Conservation (phyloP, 2,888 invertebrate species). For the Linnaemya tessellans region DNA sequence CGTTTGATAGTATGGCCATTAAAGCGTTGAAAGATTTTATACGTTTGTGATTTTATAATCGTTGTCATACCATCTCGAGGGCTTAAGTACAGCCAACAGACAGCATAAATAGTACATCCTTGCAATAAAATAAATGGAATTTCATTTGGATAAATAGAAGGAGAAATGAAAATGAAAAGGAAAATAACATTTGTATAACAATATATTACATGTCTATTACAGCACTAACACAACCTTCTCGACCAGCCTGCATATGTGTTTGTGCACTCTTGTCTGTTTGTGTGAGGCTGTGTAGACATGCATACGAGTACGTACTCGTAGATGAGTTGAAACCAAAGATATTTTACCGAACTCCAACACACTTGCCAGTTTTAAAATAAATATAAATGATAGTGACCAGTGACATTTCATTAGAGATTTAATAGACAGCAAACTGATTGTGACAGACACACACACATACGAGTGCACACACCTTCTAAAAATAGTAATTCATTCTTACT, state of each 20-base stretch:
- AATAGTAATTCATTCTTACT: conserved; percentile 8
- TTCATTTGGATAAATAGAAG: conserved; percentile 2
- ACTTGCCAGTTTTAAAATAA: conserved; percentile 10
- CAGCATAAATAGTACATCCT: background rate
- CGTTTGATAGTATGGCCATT: conserved; percentile 32
- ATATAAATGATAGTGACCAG: conserved; percentile 45
- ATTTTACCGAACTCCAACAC: conserved; percentile 30
- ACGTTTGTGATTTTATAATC: conserved; percentile 68
- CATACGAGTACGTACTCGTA: background rate
- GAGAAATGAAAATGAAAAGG: background rate
- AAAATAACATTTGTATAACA: conserved; percentile 28
- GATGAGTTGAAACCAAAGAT: conserved; percentile 47
- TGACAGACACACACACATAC: conserved; percentile 17
- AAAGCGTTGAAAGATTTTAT: conserved; percentile 65
- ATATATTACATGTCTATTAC: conserved; percentile 52
- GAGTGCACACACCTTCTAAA: background rate
- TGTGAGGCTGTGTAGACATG: no score
- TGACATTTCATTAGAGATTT: conserved; percentile 72
- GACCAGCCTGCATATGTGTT: background rate
- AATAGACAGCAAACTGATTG: conserved; percentile 69
- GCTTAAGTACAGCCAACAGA: background rate
- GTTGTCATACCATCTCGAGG: conserved; percentile 59
- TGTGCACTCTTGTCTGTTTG: background rate
- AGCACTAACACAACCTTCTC: conserved; percentile 21
- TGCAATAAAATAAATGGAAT: conserved; percentile 25